phyloP scores from a whole-genome alignment of 2,797 vertebrate species.

The Paedocypris micromegethes region DNA sequence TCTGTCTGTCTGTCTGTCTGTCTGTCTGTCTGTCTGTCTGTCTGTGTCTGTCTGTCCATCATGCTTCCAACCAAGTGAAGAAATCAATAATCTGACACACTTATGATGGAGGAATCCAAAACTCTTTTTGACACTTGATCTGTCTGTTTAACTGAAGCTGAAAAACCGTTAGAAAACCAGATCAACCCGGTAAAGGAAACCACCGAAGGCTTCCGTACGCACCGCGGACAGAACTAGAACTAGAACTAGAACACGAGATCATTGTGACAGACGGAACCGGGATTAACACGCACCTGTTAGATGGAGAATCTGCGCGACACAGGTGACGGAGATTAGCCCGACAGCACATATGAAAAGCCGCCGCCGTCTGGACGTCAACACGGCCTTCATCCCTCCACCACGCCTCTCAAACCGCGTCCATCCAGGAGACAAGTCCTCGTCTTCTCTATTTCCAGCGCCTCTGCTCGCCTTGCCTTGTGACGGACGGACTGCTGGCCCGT shows the following conservation, averaged over 20 bases:
- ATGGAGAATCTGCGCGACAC: slow-evolving; percentile 51
- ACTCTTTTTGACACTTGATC: no score
- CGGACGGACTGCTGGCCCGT: slow-evolving; percentile 3
- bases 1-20: no score
- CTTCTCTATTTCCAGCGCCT: slow-evolving; percentile 17
- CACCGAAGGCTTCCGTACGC: no score
- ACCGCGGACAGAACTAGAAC: neutral
- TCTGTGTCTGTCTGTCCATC: no score
- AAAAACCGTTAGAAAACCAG: no score
- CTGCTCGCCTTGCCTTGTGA: neutral
- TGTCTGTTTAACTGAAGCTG: no score
- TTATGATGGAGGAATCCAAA: no score
- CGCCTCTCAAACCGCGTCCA: slow-evolving; percentile 63
- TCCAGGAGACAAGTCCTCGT: slow-evolving; percentile 10
- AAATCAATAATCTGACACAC: no score
- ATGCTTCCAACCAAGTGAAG: no score
- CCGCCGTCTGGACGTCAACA: slow-evolving; percentile 62
- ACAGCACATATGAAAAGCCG: slow-evolving; percentile 62
- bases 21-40: no score
- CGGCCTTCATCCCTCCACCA: slow-evolving; percentile 63
- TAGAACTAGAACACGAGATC: neutral
- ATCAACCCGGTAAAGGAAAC: no score
- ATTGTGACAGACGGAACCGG: neutral
- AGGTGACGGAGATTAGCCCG: slow-evolving; percentile 60
- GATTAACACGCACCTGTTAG: slow-evolving; percentile 61